Evolutionary conservation across 2,888 invertebrate species (phyloP).

Genomic region (Blastobasis adustella): DNA sequence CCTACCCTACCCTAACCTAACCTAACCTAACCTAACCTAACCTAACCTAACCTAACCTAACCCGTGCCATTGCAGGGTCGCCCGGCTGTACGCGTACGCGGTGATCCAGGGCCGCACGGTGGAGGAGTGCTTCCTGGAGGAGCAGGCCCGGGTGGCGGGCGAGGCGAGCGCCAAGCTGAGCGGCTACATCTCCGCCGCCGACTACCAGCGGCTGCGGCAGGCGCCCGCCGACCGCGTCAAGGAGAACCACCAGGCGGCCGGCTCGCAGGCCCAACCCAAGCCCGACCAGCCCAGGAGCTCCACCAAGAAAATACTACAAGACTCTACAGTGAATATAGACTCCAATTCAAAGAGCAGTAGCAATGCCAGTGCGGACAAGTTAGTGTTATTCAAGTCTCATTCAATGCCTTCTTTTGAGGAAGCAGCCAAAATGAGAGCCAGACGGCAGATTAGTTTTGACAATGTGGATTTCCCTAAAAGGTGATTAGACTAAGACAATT

Average conservation of each 20-base stretch:
- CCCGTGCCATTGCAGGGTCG: constrained; percentile 64
- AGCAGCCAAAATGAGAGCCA: constrained; percentile 66
- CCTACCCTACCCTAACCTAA: no score
- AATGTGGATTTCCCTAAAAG: constrained; percentile 66
- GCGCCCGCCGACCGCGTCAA: constrained; percentile 42
- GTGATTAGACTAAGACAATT: constrained; percentile 29
- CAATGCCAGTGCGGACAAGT: constrained; percentile 42
- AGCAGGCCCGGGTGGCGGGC: constrained; percentile 46
- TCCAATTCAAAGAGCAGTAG: constrained; percentile 54
- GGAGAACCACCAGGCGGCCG: constrained; percentile 47
- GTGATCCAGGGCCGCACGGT: constrained; percentile 78
- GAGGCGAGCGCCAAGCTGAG: constrained; percentile 48
- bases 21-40: no score
- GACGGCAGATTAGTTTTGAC: constrained; percentile 76
- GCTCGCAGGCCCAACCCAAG: constrained; percentile 25
- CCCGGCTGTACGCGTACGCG: constrained; percentile 77
- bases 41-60: no score
- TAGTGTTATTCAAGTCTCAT: constrained; percentile 49
- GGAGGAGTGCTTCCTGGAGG: constrained; percentile 76
- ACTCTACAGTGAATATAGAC: constrained; percentile 63
- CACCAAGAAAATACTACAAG: constrained; percentile 62
- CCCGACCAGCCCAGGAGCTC: constrained; percentile 42
- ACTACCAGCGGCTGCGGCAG: constrained; percentile 53
- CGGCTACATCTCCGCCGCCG: constrained; percentile 67
- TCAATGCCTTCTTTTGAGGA: constrained; percentile 66